A percentile compares a stretch with the other conserved stretches of the same genome.
Conservation (phyloP, 2,888 invertebrate genomes). For the Chironomus riparius region DNA sequence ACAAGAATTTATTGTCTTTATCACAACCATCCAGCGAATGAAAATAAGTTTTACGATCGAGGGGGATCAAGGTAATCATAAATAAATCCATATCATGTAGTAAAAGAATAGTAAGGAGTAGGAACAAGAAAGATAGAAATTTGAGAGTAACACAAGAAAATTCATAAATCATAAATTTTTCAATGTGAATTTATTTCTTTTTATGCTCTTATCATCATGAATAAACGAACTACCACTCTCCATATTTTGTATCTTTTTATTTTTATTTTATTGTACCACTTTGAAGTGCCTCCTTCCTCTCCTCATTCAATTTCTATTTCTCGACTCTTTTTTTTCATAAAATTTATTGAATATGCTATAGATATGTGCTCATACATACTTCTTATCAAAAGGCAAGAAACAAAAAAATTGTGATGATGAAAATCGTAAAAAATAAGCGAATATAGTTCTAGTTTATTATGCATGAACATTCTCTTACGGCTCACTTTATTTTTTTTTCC, state of each 20-base stretch:
- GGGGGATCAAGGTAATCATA: not conserved
- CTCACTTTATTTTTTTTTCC: not conserved
- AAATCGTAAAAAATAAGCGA: not conserved
- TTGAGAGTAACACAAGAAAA: not conserved
- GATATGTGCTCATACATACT: too few species aligned
- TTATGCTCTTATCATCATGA: conserved; percentile 24
- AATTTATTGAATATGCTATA: not conserved
- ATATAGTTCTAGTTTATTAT: conserved; percentile 11
- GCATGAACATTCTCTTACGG: conserved; percentile 13
- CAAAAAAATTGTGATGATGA: not conserved
- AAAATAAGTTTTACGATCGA: not conserved
- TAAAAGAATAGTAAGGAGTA: not conserved
- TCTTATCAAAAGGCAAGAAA: not conserved
- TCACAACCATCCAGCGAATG: too few species aligned
- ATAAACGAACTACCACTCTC: not conserved
- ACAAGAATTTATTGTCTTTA: too few species aligned
- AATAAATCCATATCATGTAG: not conserved
- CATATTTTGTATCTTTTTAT: too few species aligned
- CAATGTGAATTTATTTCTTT: conserved; percentile 18
- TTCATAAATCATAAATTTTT: conserved; percentile 27
- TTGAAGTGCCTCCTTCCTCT: not conserved
- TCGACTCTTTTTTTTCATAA: not conserved
- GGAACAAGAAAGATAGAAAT: not conserved
- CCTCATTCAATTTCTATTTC: not conserved
- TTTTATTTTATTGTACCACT: not conserved